Percentiles rank a stretch among this genome's conserved stretches.
phyloP scores from a whole-genome alignment of 2,113 vertebrate species.

The Amblyopsis rosae region DNA sequence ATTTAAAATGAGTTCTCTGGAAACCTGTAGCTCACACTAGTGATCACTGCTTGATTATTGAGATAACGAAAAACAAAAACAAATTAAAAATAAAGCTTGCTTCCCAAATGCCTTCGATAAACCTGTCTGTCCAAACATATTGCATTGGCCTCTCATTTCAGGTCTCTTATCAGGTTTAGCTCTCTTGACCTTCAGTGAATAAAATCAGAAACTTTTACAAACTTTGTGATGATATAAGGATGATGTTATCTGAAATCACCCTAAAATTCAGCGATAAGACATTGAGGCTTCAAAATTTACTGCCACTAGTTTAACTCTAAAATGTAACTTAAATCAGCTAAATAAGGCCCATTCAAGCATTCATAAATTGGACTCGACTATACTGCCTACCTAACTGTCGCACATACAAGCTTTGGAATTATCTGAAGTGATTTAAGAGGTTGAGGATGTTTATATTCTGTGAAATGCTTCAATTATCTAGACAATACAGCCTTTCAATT shows the following conservation, averaged over 20 bases:
- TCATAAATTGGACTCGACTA: not conserved
- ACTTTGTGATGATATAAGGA: constrained; percentile 13
- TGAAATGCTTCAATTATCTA: not conserved
- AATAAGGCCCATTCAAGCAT: constrained; percentile 4
- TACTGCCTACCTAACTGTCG: not conserved
- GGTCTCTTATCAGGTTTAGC: not conserved
- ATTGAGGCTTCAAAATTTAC: constrained; percentile 5
- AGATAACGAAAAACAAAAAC: constrained; percentile 3
- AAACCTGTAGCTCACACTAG: constrained; percentile 11
- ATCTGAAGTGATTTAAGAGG: not conserved
- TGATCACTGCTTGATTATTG: constrained; percentile 14
- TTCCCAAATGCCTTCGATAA: not conserved
- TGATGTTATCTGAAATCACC: constrained; percentile 18
- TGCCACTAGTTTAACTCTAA: constrained; percentile 1
- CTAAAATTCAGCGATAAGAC: constrained; percentile 17
- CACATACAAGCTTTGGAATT: not conserved
- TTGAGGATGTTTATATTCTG: not conserved
- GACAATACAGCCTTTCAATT: not conserved
- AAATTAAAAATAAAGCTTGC: not conserved
- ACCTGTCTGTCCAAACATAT: not conserved
- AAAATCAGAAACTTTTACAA: not conserved
- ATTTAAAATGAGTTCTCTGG: not conserved
- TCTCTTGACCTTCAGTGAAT: not conserved
- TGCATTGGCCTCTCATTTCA: not conserved
- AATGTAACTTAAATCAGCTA: constrained; percentile 23